Conservation (phyloP, 2,113 vertebrate genomes). For the Eretmochelys imbricata region DNA sequence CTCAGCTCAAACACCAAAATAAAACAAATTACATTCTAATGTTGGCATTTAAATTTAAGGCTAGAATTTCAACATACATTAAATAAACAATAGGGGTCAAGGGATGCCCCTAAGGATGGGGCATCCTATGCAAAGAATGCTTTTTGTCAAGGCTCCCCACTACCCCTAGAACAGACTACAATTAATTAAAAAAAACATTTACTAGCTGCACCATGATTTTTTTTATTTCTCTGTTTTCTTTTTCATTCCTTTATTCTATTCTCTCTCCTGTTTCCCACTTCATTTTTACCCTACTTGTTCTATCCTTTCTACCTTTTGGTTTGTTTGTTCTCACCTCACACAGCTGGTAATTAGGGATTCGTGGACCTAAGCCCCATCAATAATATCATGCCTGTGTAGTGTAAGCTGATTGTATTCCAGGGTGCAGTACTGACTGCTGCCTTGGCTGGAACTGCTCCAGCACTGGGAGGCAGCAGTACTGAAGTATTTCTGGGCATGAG, state of each 20-base stretch:
- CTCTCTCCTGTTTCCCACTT: too few species aligned
- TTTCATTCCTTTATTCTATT: too few species aligned
- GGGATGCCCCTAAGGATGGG: background rate
- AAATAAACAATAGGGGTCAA: background rate
- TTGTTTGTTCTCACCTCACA: too few species aligned
- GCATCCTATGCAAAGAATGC: background rate
- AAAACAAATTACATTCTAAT: background rate
- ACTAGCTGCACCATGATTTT: background rate
- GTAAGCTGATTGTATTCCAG: background rate
- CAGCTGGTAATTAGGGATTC: too few species aligned
- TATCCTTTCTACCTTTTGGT: too few species aligned
- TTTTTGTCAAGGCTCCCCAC: background rate
- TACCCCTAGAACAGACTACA: background rate
- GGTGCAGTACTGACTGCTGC: background rate
- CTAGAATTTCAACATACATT: background rate
- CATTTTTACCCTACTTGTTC: too few species aligned
- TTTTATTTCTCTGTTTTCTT: background rate
- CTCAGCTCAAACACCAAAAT: background rate
- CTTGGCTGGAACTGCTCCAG: background rate
- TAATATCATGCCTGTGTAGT: background rate
- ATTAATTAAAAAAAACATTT: background rate
- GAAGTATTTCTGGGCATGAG: background rate
- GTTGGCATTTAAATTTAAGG: background rate
- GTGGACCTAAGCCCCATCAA: background rate
- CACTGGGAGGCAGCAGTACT: background rate